Evolutionary conservation across 2,888 invertebrate species (phyloP).

Genomic region (Neoaliturus tenellus): DNA sequence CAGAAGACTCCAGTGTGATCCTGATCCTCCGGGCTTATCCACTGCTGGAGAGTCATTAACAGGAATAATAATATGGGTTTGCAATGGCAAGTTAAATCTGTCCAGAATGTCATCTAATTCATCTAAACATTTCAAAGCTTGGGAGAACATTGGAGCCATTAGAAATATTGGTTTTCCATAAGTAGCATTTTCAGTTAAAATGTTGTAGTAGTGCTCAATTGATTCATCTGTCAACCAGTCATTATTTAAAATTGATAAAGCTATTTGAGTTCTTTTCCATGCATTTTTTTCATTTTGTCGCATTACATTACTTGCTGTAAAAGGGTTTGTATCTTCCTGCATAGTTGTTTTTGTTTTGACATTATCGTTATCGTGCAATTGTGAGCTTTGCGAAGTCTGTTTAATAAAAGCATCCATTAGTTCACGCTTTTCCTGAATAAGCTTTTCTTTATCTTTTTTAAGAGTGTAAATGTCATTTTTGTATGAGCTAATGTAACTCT

Average conservation of each 20-base stretch:
- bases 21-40: conserved; percentile 5
- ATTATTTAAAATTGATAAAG: not conserved
- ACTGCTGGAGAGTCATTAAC: not conserved
- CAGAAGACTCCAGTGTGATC: conserved; percentile 19
- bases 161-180: not conserved
- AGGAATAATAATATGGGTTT: not conserved
- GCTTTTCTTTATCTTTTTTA: not conserved
- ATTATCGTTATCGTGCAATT: not conserved
- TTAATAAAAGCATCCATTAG: not conserved
- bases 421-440: not conserved
- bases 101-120: not conserved
- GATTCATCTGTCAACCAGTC: conserved; percentile 20
- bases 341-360: not conserved
- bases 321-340: not conserved
- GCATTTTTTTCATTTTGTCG: not conserved
- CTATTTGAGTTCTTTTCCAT: not conserved
- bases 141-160: not conserved
- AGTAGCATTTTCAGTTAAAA: not conserved
- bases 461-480: not conserved
- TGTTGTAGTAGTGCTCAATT: not conserved
- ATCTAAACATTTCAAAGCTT: conserved; percentile 5
- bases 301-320: not conserved
- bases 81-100: too few species aligned
- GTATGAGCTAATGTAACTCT: not conserved
- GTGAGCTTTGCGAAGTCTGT: not conserved